Evolutionary conservation across 2,888 invertebrate species (phyloP).

Genomic region (Erannis defoliaria): DNA sequence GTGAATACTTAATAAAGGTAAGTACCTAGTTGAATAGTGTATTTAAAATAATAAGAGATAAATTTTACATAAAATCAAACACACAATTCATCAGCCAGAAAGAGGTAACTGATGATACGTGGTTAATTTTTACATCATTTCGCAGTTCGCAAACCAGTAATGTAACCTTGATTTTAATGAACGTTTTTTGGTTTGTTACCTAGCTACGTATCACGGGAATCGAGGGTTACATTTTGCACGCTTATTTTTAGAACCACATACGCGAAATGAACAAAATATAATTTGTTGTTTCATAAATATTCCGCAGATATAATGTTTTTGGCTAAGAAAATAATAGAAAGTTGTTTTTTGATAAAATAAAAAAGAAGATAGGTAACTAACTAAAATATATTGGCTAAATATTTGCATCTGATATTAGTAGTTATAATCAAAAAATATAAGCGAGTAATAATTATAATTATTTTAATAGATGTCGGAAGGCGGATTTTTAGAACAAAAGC

Average conservation of each 20-base stretch:
- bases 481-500: slow-evolving; percentile 86
- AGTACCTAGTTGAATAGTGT: background rate
- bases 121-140: slow-evolving; percentile 31
- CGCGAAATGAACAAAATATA: background rate
- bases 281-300: background rate
- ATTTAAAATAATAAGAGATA: background rate
- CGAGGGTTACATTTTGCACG: slow-evolving; percentile 13
- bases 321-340: too few species aligned
- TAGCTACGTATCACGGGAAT: slow-evolving; percentile 22
- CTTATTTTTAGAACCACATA: slow-evolving; percentile 36
- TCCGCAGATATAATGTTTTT: background rate
- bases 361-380: background rate
- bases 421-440: too few species aligned
- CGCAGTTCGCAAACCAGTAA: slow-evolving; percentile 27
- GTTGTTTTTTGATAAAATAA: too few species aligned
- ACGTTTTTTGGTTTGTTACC: slow-evolving; percentile 37
- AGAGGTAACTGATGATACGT: background rate
- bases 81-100: background rate
- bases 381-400: too few species aligned
- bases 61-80: background rate
- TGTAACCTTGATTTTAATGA: slow-evolving; percentile 42
- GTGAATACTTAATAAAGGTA: slow-evolving; percentile 24
- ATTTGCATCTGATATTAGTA: too few species aligned
- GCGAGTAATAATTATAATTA: background rate
- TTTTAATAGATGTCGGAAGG: slow-evolving; percentile 69